Evolutionary conservation across 2,113 vertebrate genomes (phyloP).

Genomic region (Myotis yumanensis): DNA sequence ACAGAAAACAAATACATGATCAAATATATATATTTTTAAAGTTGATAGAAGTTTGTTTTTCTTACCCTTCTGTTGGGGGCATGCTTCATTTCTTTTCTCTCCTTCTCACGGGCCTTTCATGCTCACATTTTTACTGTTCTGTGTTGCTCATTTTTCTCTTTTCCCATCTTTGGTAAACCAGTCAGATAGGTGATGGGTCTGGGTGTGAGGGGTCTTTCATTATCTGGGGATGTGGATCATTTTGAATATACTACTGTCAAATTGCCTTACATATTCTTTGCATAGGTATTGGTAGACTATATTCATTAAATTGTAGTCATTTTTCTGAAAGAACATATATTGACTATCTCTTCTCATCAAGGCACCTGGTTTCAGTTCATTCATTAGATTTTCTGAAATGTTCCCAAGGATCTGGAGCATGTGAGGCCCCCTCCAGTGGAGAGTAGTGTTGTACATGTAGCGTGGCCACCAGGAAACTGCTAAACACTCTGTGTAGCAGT

Average conservation of each 20-base stretch:
- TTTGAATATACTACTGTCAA: neutral
- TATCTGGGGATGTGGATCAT: neutral
- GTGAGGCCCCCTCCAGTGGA: too few species aligned
- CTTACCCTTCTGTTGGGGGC: neutral
- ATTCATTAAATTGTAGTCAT: neutral
- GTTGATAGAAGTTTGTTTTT: neutral
- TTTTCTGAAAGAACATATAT: accelerated
- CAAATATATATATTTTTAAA: neutral
- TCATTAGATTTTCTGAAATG: neutral
- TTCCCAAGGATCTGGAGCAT: neutral
- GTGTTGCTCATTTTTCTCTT: neutral
- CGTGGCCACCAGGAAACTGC: neutral
- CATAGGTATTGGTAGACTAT: neutral
- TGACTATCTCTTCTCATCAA: neutral
- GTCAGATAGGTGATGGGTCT: too few species aligned
- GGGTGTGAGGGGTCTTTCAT: too few species aligned
- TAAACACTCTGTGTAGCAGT: neutral
- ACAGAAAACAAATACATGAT: neutral
- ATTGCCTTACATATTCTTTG: neutral
- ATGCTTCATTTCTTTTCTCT: neutral
- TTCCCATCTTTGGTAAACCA: neutral
- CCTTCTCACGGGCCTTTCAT: accelerated
- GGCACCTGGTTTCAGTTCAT: neutral
- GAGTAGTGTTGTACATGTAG: neutral
- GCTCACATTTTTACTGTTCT: accelerated